Conservation (phyloP, 2,888 invertebrate species). For the Apotomis betuletana region DNA sequence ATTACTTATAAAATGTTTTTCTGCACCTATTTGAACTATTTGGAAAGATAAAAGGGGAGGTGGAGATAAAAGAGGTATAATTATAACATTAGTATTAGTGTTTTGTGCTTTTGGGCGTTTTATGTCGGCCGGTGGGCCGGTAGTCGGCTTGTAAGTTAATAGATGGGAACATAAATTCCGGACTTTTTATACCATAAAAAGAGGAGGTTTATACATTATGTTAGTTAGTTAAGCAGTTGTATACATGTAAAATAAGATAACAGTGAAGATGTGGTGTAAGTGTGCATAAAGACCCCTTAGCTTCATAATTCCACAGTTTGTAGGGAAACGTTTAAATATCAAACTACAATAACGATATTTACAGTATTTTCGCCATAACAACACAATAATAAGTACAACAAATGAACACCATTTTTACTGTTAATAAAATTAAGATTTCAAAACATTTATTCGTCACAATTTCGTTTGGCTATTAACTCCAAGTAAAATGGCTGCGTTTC, state of each 20-base stretch:
- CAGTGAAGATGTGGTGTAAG: too few relatives aligned
- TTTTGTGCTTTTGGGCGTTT: constrained; percentile 17
- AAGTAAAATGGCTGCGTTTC: constrained; percentile 49
- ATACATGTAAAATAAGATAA: too few relatives aligned
- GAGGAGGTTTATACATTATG: background rate
- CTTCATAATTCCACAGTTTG: too few relatives aligned
- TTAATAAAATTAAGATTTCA: background rate
- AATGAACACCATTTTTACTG: background rate
- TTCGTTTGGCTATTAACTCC: constrained; percentile 40
- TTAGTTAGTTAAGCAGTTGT: background rate
- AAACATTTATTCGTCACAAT: constrained; percentile 17
- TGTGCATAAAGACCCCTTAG: too few relatives aligned
- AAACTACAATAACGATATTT: too few relatives aligned
- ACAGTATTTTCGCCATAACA: too few relatives aligned
- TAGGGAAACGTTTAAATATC: too few relatives aligned
- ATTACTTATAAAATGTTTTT: constrained; percentile 34
- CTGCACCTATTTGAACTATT: constrained; percentile 26
- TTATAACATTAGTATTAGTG: constrained; percentile 32
- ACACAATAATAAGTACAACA: too few relatives aligned
- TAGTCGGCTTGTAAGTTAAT: constrained; percentile 17
- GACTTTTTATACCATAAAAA: background rate
- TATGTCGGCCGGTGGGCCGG: constrained; percentile 25
- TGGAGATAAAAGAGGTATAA: constrained; percentile 32
- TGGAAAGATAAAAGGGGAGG: constrained; percentile 30
- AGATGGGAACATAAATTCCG: constrained; percentile 4